Base-by-base conservation (phyloP, 2,113 vertebrate species). In the Stictonetta naevosa region DNA sequence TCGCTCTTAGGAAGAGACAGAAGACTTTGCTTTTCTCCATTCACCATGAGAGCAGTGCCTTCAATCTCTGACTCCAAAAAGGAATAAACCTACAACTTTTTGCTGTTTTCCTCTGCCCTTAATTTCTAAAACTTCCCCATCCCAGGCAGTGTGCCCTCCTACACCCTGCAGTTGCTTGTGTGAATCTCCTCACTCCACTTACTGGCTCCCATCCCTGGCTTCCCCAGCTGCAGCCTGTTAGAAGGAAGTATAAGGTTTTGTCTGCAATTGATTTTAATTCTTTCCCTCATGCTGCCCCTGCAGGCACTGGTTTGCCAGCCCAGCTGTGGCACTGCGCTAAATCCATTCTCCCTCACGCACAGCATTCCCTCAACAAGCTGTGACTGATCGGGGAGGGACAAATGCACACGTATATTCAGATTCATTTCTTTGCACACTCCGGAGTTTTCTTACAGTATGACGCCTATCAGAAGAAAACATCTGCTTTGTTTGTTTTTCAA, bases 391-490 rank as follows among this genome's bases (percentile, higher is more conserved):
- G 59, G 71, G 79, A 72, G 1, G 17, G 88, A 88, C 66, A 86
- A 52, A 83, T 10, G 52, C 74, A 71, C 72, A 86, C 8, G 0
- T 44, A 40, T 52, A 74, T 87, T 81, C 82, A 31, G 60, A 76
- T 46, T 89, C 73, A 81, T 75, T 86, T 94, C 64, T 80, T 66
- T 62, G 64, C 79, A 67, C 3, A 18, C 80, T 95, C 91, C 5
- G 3, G 84, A 75, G 34, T 88, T 94, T 94, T 94, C 87, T 93
- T 94, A 92, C 38, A 92, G 77, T 74, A 48, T 80, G 95, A 95
- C 8, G 66, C 92, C 96, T 96, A 96, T 96, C 93, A 97, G 90
- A 97, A 92, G 74, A 93, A 97, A 97, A 94, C 84, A 97, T 96
- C 91, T 94, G 93, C 82, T 96, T 97, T 88, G 75, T 95, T 95